These are phyloP conservation scores for Spodoptera picta DNA, from an alignment of 2,888 invertebrate genomes.

Conservation along the genomic window DNA sequence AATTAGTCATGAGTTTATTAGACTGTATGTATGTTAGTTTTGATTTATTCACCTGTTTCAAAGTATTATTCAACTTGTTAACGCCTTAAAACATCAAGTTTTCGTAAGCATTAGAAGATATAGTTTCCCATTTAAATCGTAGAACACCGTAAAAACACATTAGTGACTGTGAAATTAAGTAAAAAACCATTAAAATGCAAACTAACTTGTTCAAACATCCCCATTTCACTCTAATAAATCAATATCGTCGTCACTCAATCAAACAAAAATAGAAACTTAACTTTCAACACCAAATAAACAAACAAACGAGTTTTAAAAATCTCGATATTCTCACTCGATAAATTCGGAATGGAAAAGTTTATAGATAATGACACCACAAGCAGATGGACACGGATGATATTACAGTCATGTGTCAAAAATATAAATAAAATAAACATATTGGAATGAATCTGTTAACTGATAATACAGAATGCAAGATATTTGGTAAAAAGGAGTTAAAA, in stretches of 20 bases:
- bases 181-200: too few species aligned
- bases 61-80: too few species aligned
- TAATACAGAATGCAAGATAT: not conserved
- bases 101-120: not conserved
- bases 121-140: too few species aligned
- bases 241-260: conserved; percentile 1
- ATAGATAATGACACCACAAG: conserved; percentile 22
- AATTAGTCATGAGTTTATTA: not conserved
- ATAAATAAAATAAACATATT: not conserved
- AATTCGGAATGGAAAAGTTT: conserved; percentile 33
- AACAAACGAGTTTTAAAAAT: conserved; percentile 23
- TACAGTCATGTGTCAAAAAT: conserved; percentile 1
- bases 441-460: conserved; percentile 1
- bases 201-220: not conserved
- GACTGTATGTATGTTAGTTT: too few species aligned
- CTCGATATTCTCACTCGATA: conserved; percentile 6
- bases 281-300: conserved; percentile 15
- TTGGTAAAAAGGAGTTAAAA: not conserved
- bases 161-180: too few species aligned
- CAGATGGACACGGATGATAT: conserved; percentile 24
- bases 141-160: too few species aligned
- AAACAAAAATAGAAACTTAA: conserved; percentile 11
- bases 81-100: too few species aligned
- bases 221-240: not conserved
- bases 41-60: too few species aligned